phyloP scores from a whole-genome alignment of 2,113 vertebrate genomes.

The Percopsis transmontana region DNA sequence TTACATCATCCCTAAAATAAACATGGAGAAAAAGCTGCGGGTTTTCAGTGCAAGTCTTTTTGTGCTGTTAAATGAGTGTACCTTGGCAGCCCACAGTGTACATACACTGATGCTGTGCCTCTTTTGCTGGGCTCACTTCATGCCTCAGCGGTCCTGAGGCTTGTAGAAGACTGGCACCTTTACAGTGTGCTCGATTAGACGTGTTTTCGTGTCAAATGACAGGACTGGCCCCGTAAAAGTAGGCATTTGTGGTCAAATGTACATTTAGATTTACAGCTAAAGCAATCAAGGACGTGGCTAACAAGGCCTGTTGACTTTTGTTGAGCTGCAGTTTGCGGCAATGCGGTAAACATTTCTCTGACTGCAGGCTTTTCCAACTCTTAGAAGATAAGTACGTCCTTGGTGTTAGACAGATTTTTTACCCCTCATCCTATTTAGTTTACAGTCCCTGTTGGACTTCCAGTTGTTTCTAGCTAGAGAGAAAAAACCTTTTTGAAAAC shows the following conservation, averaged over 20 bases:
- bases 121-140: constrained; percentile 73
- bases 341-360: constrained; percentile 56
- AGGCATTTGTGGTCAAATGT: constrained; percentile 63
- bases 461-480: constrained; percentile 28
- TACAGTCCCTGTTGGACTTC: constrained; percentile 23
- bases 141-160: constrained; percentile 73
- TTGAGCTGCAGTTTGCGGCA: constrained; percentile 59
- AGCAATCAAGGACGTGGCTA: constrained; percentile 74
- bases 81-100: constrained; percentile 73
- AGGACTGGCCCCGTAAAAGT: constrained; percentile 65
- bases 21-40: constrained; percentile 50
- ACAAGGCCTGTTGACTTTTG: constrained; percentile 74
- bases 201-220: constrained; percentile 75
- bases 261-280: constrained; percentile 74
- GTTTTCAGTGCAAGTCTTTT: constrained; percentile 65
- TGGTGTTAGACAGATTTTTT: background rate
- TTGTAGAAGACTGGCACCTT: constrained; percentile 78
- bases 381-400: constrained; percentile 14
- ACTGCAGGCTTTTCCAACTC: constrained; percentile 16
- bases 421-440: constrained; percentile 27
- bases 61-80: constrained; percentile 77
- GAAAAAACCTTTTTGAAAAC: constrained; percentile 22
- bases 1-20: constrained; percentile 77
- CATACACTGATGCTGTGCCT: constrained; percentile 73
- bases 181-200: constrained; percentile 69